Percentiles rank a stretch among this genome's conserved stretches.
Conservation (phyloP, 2,888 invertebrate species). For the Napeogenes sylphis region DNA sequence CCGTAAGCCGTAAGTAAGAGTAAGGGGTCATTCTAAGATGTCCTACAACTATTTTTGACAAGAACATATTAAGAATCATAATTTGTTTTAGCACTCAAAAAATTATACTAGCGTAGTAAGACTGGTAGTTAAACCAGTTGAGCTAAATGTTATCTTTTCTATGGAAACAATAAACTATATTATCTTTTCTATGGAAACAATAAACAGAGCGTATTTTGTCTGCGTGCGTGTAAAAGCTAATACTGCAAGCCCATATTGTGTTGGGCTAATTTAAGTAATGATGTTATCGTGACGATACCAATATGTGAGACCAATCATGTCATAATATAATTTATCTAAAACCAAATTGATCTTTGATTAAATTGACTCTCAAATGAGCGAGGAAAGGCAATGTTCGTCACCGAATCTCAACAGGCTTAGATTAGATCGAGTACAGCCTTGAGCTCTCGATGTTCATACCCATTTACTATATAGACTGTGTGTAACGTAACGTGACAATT, state of each 20-base stretch:
- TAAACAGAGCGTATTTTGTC: neutral
- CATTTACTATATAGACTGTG: neutral
- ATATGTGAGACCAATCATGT: constrained; percentile 1
- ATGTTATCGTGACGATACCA: neutral
- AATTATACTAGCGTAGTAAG: too few relatives aligned
- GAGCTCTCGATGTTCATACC: constrained; percentile 1
- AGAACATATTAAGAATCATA: too few relatives aligned
- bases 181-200: neutral
- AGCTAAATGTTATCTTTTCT: too few relatives aligned
- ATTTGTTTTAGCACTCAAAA: too few relatives aligned
- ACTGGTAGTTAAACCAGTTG: too few relatives aligned
- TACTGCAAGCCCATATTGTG: neutral
- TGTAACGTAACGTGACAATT: neutral
- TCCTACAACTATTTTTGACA: too few relatives aligned
- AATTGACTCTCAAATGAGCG: constrained; percentile 5
- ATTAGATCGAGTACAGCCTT: constrained; percentile 5
- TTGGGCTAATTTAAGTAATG: neutral
- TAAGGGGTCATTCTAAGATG: too few relatives aligned
- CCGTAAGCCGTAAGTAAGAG: too few relatives aligned
- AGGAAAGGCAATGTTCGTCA: constrained; percentile 5
- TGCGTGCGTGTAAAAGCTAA: too few relatives aligned
- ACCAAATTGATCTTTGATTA: constrained; percentile 6
- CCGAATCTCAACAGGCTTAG: constrained; percentile 6
- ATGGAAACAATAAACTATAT: too few relatives aligned
- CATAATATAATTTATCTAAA: constrained; percentile 5